These are phyloP conservation scores for Lasioglossum oenotherae DNA, from an alignment of 2,888 invertebrate species.

Conservation along the genomic window DNA sequence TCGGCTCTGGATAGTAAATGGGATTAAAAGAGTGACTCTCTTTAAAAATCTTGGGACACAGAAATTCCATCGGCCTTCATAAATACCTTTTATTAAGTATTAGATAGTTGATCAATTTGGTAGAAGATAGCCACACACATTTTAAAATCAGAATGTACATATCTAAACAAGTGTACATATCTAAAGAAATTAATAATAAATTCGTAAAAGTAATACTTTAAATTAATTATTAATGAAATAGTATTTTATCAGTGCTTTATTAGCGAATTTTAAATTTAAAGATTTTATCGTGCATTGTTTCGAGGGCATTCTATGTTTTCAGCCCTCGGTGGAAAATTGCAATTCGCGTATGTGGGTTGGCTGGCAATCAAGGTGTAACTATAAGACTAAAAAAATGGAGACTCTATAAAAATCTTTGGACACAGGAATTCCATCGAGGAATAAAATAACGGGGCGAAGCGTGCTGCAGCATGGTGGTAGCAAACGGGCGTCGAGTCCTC, in stretches of 20 bases:
- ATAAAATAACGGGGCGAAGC: neutral
- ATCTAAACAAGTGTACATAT: no score
- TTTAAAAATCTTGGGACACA: neutral
- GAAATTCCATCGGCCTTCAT: neutral
- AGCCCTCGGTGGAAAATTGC: neutral
- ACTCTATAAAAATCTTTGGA: neutral
- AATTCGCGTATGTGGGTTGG: neutral
- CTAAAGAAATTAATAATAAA: neutral
- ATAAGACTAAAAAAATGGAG: neutral
- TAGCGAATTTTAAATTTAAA: neutral
- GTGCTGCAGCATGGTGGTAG: neutral
- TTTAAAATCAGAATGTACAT: neutral
- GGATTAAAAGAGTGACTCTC: neutral
- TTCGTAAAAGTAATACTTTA: neutral
- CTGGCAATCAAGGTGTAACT: neutral
- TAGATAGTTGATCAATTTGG: neutral
- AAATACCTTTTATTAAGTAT: no score
- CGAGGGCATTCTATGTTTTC: neutral
- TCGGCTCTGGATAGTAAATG: no score
- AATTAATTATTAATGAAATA: no score
- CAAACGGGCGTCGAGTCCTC: slow-evolving; percentile 15
- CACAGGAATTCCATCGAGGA: neutral
- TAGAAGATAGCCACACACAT: neutral
- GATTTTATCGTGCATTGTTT: neutral
- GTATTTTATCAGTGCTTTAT: neutral